Percentiles rank a stretch among this genome's conserved stretches.
These are phyloP conservation scores for Phrixothrix hirtus DNA, from an alignment of 2,888 invertebrate genomes.

Conservation along the genomic window DNA sequence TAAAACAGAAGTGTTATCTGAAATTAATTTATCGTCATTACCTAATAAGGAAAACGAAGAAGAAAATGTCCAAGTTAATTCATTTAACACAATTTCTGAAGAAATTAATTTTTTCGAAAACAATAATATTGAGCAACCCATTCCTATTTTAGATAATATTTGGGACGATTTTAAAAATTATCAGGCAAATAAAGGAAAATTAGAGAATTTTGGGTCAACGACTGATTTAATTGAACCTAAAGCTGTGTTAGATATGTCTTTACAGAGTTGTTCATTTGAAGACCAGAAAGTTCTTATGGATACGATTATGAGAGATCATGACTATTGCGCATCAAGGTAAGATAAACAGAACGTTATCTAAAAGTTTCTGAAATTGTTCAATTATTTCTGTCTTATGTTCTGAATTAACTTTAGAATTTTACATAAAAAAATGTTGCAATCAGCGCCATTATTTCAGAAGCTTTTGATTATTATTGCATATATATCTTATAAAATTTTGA, in stretches of 20 bases:
- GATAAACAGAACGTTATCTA: too few relatives aligned
- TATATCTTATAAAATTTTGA: too few relatives aligned
- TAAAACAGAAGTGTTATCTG: neutral
- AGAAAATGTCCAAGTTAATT: neutral
- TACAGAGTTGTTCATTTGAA: neutral
- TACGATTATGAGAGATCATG: constrained; percentile 66
- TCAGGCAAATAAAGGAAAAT: constrained; percentile 69
- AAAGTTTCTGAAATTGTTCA: too few relatives aligned
- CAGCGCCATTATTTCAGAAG: too few relatives aligned
- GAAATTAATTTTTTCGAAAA: too few relatives aligned
- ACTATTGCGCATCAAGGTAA: constrained; percentile 65
- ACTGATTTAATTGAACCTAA: too few relatives aligned
- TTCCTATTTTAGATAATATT: constrained; percentile 68
- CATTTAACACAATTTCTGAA: too few relatives aligned
- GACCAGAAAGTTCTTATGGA: constrained; percentile 15
- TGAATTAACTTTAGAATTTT: too few relatives aligned
- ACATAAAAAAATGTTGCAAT: too few relatives aligned
- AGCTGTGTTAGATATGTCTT: too few relatives aligned
- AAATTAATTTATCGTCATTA: constrained; percentile 12
- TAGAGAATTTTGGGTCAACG: constrained; percentile 44
- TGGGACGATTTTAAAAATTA: constrained; percentile 79
- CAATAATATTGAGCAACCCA: constrained; percentile 58
- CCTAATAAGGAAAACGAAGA: constrained; percentile 8
- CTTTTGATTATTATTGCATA: too few relatives aligned
- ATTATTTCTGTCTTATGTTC: too few relatives aligned